Base-by-base conservation (phyloP, 1,140 invertebrate genomes). In the Trachymyrmex cornetzi region DNA sequence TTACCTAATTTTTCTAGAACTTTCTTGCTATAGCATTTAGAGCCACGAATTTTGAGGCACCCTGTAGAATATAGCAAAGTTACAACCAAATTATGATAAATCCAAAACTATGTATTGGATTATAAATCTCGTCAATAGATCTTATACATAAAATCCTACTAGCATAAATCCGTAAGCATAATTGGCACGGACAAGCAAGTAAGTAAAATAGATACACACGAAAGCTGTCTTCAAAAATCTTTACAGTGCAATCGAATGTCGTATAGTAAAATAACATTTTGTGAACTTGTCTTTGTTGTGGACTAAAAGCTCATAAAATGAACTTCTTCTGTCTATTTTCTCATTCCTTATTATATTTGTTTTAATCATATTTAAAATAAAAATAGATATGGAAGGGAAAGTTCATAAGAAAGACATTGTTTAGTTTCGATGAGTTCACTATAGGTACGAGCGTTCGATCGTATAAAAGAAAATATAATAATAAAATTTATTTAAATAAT, bases 71-170 rank as follows among this genome's bases (percentile, higher is more conserved):
- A 34, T 64, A 66, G 63, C 0, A 38, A 38, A 66, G 19, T 22
- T 66, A 38, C n/a, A 44, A 12, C 11, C 2, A 67, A 67, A 22
- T 66, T 66, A n/a, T 4, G 5, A 67, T 38, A 44, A 67, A 44
- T 38, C 4, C 9, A 22, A 6, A 64, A 38, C 6, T 34, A 12
- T 66, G 19, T 11, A 38, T 30, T 66, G 0, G 9, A 34, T 14
- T n/a, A 12, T 22, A 12, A 38, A 34, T 38, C 9, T 38, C 3
- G 38, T 34, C 9, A 66, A 66, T 66, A 66, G 4, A 2, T 67
- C 19, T 22, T 38, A 67, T 66, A 66, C 63, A n/a, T 67, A 67
- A 67, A 44, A 44, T 67, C n/a, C 11, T 22, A 66, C 22, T 30
- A 64, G 38, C 38, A 64, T 19, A 63, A 63, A 63, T 24, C 16